Percentiles rank a stretch among this genome's conserved stretches.
Evolutionary conservation across 2,113 vertebrate species (phyloP).

Genomic region (Mastomys coucha): DNA sequence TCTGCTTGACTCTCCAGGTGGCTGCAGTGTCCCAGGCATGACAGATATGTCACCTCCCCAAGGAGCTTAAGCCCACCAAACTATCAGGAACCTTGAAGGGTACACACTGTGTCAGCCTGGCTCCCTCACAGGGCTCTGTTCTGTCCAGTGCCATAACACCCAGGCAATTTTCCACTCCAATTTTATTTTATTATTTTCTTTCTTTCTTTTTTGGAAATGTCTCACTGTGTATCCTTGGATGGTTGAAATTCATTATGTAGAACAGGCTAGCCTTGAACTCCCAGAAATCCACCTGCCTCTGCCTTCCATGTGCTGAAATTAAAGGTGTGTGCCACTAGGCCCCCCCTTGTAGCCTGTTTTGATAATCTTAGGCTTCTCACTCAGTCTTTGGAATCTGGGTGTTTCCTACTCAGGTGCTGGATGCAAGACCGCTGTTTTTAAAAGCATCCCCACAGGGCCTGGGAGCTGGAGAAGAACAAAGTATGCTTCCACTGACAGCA

Average conservation of each 20-base stretch:
- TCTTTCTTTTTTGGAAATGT: neutral
- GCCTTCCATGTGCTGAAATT: neutral
- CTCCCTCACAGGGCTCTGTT: too few species aligned
- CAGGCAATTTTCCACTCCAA: neutral
- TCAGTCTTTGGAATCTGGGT: neutral
- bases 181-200: neutral
- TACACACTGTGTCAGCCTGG: neutral
- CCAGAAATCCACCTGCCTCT: too few species aligned
- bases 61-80: neutral
- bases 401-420: neutral
- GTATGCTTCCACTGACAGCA: neutral
- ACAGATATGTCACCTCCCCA: rapidly evolving
- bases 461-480: neutral
- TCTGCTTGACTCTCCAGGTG: neutral
- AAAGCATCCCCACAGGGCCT: neutral
- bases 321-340: neutral
- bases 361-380: conserved; percentile 45
- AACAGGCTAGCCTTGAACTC: neutral
- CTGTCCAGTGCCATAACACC: neutral
- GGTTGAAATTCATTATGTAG: neutral
- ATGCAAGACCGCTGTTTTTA: conserved; percentile 57
- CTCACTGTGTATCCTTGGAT: neutral
- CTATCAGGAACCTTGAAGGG: neutral
- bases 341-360: neutral
- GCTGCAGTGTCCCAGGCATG: neutral